phyloP scores from a whole-genome alignment of 2,888 invertebrate genomes.

The Diploptera punctata region DNA sequence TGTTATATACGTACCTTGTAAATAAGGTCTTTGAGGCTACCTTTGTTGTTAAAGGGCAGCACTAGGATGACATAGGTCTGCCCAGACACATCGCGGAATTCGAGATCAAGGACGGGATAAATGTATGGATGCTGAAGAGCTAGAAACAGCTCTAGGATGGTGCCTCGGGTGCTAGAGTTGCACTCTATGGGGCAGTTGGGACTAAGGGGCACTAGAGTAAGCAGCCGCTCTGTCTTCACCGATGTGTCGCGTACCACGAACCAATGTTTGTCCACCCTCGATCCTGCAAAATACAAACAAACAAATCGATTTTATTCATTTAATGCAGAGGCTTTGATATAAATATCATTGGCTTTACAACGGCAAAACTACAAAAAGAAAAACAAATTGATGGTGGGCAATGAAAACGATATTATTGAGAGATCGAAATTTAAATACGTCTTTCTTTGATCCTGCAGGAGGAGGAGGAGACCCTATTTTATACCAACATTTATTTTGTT shows the following conservation, averaged over 20 bases:
- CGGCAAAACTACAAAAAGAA: too few relatives aligned
- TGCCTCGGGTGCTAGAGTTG: conserved; percentile 67
- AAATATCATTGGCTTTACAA: too few relatives aligned
- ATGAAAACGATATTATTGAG: too few relatives aligned
- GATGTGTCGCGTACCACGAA: conserved; percentile 86
- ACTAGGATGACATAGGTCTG: conserved; percentile 72
- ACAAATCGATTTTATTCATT: too few relatives aligned
- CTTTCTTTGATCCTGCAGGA: too few relatives aligned
- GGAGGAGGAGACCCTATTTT: too few relatives aligned
- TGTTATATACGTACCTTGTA: conserved; percentile 72
- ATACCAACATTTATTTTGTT: too few relatives aligned
- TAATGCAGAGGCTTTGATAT: too few relatives aligned
- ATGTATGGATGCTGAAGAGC: conserved; percentile 92
- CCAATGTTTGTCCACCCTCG: conserved; percentile 88
- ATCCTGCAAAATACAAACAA: conserved; percentile 59
- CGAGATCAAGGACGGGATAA: conserved; percentile 86
- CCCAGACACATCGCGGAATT: conserved; percentile 63
- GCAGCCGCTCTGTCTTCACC: conserved; percentile 76
- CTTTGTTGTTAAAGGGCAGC: conserved; percentile 82
- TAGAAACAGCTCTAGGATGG: conserved; percentile 81
- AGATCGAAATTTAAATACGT: too few relatives aligned
- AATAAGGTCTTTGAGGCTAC: conserved; percentile 89
- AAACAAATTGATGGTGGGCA: too few relatives aligned
- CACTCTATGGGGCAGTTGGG: conserved; percentile 72
- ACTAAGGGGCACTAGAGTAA: conserved; percentile 72